Conservation (phyloP, 2,797 vertebrate genomes). For the Phataginus tetradactyla region DNA sequence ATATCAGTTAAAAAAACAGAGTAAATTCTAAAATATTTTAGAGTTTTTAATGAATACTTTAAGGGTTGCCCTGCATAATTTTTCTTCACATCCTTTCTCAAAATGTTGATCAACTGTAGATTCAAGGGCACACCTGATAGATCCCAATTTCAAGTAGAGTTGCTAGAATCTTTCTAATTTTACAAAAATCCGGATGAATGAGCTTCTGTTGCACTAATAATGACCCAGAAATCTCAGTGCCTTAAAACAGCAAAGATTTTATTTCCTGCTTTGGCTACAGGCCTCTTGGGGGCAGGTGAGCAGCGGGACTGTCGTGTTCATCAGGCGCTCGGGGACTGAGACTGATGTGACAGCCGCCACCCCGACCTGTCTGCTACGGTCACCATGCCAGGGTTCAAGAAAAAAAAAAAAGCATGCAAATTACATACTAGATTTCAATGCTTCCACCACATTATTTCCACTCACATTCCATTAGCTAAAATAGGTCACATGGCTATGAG, state of each 20-base stretch:
- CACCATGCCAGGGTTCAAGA: not conserved
- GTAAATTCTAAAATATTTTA: constrained; percentile 16
- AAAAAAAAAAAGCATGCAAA: not conserved
- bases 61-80: not conserved
- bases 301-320: not conserved
- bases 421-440: not conserved
- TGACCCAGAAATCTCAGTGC: not conserved
- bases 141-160: not conserved
- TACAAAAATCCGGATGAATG: not conserved
- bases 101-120: not conserved
- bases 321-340: not conserved
- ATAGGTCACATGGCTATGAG: not conserved
- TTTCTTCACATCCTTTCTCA: constrained; percentile 47
- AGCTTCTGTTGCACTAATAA: not conserved
- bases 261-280: not conserved
- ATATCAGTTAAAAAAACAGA: constrained; percentile 1
- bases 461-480: not conserved
- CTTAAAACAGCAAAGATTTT: not conserved
- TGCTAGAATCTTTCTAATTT: constrained; percentile 27
- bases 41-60: constrained; percentile 44
- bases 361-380: not conserved
- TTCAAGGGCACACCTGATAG: not conserved
- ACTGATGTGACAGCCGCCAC: not conserved
- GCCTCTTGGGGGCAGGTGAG: not conserved
- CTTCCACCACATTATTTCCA: not conserved